Evolutionary conservation across 2,888 invertebrate genomes (phyloP).

Genomic region (Tanytarsus gracilentus): DNA sequence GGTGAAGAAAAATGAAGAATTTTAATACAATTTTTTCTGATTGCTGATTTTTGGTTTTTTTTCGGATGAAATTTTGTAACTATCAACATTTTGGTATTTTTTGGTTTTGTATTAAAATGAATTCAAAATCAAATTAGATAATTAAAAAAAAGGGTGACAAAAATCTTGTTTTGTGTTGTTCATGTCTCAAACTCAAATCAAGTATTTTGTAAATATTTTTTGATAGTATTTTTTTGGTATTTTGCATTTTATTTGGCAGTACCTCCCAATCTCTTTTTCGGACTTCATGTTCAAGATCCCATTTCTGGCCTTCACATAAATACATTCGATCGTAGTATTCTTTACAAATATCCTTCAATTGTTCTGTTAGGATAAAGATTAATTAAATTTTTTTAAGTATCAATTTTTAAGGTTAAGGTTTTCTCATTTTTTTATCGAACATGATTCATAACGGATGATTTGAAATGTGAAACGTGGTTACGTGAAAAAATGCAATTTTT

Average conservation of each 20-base stretch:
- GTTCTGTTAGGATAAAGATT: conserved; percentile 37
- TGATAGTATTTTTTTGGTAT: conserved; percentile 32
- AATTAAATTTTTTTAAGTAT: conserved; percentile 14
- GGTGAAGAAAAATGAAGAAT: no score
- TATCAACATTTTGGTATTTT: conserved; percentile 8
- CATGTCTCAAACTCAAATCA: conserved; percentile 30
- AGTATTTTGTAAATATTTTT: conserved; percentile 29
- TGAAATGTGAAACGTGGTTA: no score
- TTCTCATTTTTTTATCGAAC: conserved; percentile 1
- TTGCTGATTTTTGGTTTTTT: no score
- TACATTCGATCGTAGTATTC: conserved; percentile 95
- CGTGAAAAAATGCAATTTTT: no score
- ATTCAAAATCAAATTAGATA: conserved; percentile 30
- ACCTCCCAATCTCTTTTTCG: conserved; percentile 99
- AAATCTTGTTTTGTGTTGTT: conserved; percentile 31
- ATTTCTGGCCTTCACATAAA: conserved; percentile 98
- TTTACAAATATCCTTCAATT: conserved; percentile 88
- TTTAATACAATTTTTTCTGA: no score
- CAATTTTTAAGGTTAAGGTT: not conserved
- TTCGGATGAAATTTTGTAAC: conserved; percentile 5
- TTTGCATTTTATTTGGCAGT: conserved; percentile 46
- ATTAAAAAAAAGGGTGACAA: conserved; percentile 29
- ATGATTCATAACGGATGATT: not conserved
- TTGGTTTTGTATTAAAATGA: conserved; percentile 14
- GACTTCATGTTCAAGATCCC: conserved; percentile 99